These are phyloP conservation scores for Drosophila pachea DNA, from an alignment of 1,140 invertebrate genomes.

Conservation along the genomic window DNA sequence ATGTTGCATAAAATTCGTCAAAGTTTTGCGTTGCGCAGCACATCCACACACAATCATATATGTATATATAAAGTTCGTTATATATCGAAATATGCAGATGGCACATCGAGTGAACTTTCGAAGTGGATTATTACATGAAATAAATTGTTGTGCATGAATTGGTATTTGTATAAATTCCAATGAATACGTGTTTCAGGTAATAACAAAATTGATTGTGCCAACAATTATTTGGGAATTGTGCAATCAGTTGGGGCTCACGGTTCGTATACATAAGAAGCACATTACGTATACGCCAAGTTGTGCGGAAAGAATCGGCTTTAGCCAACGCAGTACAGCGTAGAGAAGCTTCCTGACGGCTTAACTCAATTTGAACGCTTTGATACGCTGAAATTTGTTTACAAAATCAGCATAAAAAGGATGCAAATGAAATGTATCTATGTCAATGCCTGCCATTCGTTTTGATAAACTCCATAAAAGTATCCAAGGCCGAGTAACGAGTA, in stretches of 20 bases:
- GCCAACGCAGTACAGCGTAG: background rate
- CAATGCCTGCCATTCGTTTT: conserved; percentile 66
- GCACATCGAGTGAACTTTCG: background rate
- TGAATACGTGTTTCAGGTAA: conserved; percentile 2
- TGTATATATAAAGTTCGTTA: background rate
- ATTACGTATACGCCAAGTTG: conserved; percentile 55
- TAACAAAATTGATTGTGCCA: conserved; percentile 28
- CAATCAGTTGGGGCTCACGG: conserved; percentile 42
- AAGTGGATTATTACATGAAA: conserved; percentile 19
- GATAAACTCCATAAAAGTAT: conserved; percentile 67
- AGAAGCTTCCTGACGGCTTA: conserved; percentile 39
- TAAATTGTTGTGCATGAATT: conserved; percentile 19
- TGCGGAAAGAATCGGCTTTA: conserved; percentile 24
- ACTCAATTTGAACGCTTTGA: conserved; percentile 61
- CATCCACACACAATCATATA: background rate
- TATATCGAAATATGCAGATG: conserved; percentile 4
- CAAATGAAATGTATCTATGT: conserved; percentile 76
- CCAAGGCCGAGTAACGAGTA: conserved; percentile 51
- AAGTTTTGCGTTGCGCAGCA: conserved; percentile 9
- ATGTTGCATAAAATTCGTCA: conserved; percentile 12
- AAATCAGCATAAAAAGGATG: conserved; percentile 62
- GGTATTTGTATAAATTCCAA: conserved; percentile 21
- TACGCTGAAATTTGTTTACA: conserved; percentile 53
- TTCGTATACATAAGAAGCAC: conserved; percentile 49
- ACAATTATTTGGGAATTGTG: conserved; percentile 33